Evolutionary conservation across 2,888 invertebrate species (phyloP), one percentile per base, ranked within the genome.

Genomic region (Salticus scenicus): DNA sequence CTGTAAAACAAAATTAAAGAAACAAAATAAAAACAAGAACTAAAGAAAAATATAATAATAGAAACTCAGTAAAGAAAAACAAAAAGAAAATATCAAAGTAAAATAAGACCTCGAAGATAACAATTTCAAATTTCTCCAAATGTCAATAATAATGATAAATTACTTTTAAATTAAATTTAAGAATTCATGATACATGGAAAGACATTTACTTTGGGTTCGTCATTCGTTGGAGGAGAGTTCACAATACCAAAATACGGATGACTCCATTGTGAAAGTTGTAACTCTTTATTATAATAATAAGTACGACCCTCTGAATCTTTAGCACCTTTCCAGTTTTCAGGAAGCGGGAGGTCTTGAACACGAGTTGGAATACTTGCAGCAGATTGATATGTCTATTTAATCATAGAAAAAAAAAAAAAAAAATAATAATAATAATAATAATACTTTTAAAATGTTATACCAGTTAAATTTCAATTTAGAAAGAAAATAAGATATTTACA

Each of bases 241-340:
- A 90, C 33, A 24, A 24, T 31, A n/a, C 73, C 91, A 89, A 90
- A 89, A 28, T 87, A 88, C 20, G 92, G 92, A 17, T 91, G 90
- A 64, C 92, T 91, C 92, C 92, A 92, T 88, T 92, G 92, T 1
- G 91, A 91, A 89, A 91, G 90, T 91, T 91, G 91, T 41, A 92
- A 92, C 10, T 90, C 89, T 12, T 90, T 90, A 91, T 98, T 97
- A 92, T 98, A 99, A 92, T 97, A 99, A 91, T 98, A 98, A 0
- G 94, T 93, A 88, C 97, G 94, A 0, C 98, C 98, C 76, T 95
- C 94, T 1, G 93, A 92, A 90, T 98, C 97, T 87, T 93, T 93
- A 0, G 96, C 95, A 89, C 94, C 95, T 89, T 96, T 95, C 98
- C 98, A 99, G 77, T 88, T 81, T 10, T 77, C 84, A 17, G 89